phyloP scores from a whole-genome alignment of 2,113 vertebrate species.

The Lagenorhynchus albirostris region DNA sequence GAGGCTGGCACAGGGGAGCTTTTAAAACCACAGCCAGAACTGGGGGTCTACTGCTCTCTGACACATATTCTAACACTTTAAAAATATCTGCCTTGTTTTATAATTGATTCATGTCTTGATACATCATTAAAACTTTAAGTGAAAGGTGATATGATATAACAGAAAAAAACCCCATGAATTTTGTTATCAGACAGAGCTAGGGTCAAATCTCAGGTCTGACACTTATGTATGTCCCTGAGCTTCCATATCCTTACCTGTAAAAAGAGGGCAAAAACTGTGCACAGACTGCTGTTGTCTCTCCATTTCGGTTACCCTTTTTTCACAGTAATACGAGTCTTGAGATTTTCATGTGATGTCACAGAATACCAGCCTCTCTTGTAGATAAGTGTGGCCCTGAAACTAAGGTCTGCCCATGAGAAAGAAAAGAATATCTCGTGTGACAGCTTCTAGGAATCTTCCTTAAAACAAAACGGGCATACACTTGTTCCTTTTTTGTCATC shows the following conservation, averaged over 20 bases:
- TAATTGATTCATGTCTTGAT: not conserved
- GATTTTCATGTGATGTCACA: fast-evolving
- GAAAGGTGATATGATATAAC: not conserved
- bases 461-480: not conserved
- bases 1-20: not conserved
- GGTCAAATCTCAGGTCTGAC: not conserved
- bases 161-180: not conserved
- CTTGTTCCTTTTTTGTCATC: not conserved
- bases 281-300: not conserved
- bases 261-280: not conserved
- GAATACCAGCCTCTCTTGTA: not conserved
- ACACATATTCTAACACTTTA: not conserved
- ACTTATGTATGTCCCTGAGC: not conserved
- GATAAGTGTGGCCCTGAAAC: not conserved
- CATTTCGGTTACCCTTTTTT: too few relatives aligned
- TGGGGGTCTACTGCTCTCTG: not conserved
- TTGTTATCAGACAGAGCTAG: not conserved
- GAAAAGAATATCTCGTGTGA: not conserved
- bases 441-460: not conserved
- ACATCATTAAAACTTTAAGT: not conserved
- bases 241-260: not conserved
- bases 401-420: not conserved
- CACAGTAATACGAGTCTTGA: not conserved
- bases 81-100: not conserved
- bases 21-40: not conserved